Base-by-base conservation (phyloP, 2,113 vertebrate species). In the Sorex araneus region DNA sequence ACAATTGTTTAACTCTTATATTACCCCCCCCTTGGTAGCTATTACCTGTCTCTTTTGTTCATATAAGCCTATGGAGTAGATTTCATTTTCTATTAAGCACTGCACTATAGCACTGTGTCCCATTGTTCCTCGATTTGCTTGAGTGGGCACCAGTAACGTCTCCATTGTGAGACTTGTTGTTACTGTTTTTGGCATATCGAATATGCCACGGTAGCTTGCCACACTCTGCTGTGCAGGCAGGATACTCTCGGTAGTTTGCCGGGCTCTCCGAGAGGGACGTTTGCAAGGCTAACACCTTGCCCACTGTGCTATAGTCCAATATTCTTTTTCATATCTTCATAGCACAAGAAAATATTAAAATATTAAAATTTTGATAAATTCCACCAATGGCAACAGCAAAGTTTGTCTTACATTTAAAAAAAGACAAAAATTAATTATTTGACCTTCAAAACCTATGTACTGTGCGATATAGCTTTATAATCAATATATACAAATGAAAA, bases 271-370 rank as follows among this genome's bases (percentile, higher is more conserved):
- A n/a, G n/a, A n/a, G n/a, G n/a, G n/a, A n/a, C n/a, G n/a, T n/a
- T n/a, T n/a, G n/a, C n/a, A n/a, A n/a, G n/a, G n/a, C n/a, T n/a
- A n/a, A n/a, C n/a, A n/a, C n/a, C n/a, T n/a, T n/a, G n/a, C n/a
- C n/a, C n/a, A n/a, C n/a, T n/a, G n/a, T n/a, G n/a, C n/a, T n/a
- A n/a, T 40, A 40, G 40, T 4, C 40, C 40, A 40, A 40, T 40
- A 40, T 40, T 40, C 40, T 40, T 40, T 40, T 40, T 40, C 40
- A 40, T 21, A 28, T 2, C 27, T 10, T 30, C 16, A 84, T 9
- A 50, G 25, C 23, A n/a, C 92, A 89, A 32, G 6, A 64, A 89
- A 86, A 78, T 93, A 50, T 90, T 90, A 73, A 87, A 94, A 67
- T 11, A 54, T 66, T n/a, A n/a, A n/a, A n/a, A n/a, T 76, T 94